Base-by-base conservation (phyloP, 2,797 vertebrate genomes). In the Rhyacichthys aspro region DNA sequence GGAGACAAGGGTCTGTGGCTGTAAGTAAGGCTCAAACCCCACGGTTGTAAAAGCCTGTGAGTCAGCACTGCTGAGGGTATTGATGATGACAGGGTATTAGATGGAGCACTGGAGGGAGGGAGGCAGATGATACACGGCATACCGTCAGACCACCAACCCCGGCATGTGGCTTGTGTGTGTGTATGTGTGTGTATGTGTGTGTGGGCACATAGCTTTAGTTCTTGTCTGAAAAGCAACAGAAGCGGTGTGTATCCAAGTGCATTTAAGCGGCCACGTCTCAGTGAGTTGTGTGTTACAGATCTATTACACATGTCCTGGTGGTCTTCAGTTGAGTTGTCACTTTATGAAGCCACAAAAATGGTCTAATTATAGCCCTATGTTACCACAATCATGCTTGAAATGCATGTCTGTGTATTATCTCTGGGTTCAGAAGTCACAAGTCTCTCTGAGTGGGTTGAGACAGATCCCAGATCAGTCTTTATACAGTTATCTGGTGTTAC, bases 1-100 rank as follows among this genome's bases (percentile, higher is more conserved):
- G 56, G 82, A 84, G 84, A 86, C 86, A 61, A 85, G 72, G 85
- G 81, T 87, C 79, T 87, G 76, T 77, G 82, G 84, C 74, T 86
- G 71, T 70, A 76, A 86, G 78, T 76, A 83, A 81, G 77, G 45
- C 81, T 78, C 85, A 84, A 86, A 87, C 84, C 84, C 80, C 78
- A 77, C 63, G 74, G 79, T 80, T 85, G 86, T 86, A 85, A 84
- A 89, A 87, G 85, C 74, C 81, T 70, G 69, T 83, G 85, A 89
- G 83, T 90, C 87, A 89, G 88, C 87, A 85, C 48, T 70, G 77
- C 73, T 85, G 88, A 89, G 86, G 85, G 88, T 90, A 88, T 89
- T 89, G 86, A 88, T 89, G 88, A 90, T 89, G 86, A 88, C 87
- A 89, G 87, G 88, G 86, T 88, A 88, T 89, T 88, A 89, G 82